Evolutionary conservation across 2,797 vertebrate species (phyloP), one percentile per base, ranked within the genome.

Genomic region (Tenualosa thibaudeaui): DNA sequence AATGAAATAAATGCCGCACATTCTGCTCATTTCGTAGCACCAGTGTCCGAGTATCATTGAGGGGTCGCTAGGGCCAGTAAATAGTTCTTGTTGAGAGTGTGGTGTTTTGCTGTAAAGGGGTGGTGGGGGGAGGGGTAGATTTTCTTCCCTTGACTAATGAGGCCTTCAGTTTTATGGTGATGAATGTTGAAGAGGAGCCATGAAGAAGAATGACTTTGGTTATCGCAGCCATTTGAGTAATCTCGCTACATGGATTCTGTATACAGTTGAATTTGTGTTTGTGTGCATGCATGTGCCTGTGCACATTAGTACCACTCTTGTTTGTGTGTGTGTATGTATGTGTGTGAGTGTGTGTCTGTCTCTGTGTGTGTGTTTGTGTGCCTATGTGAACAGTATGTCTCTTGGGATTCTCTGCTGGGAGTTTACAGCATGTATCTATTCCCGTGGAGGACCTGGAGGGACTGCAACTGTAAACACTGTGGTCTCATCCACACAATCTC

Each of bases 121-220:
- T 3, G 2, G 5, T 68, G 62, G 4, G 26, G 31, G 17, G 71
- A 8, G 19, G 40, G 71, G 19, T 40, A 78, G 15, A 78, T 22
- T 46, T 37, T 9, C 40, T 26, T 5, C 68, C 68, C 68, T 17
- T 75, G 68, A 75, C 68, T 75, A 75, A 75, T 75, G 68, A 75
- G 68, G 68, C 37, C 68, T 40, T 43, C 15, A 75, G 31, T 17
- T 40, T 43, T 17, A 5, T 46, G 71, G 71, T 78, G 71, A 78
- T 78, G 40, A 22, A 78, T 46, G 17, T 62, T 7, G 5, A n/a
- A n/a, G 58, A 62, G 58, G 58, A 62, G n/a, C 58, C 2, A n/a
- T 78, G 5, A 46, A 40, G 40, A 43, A 46, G 40, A 19, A 78
- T 46, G 71, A 22, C 71, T 22, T 17, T 78, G 71, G 43, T 43